A percentile compares a stretch with the other conserved stretches of the same genome.
Evolutionary conservation across 2,888 invertebrate species (phyloP).

Genomic region (Augiades crinisus): DNA sequence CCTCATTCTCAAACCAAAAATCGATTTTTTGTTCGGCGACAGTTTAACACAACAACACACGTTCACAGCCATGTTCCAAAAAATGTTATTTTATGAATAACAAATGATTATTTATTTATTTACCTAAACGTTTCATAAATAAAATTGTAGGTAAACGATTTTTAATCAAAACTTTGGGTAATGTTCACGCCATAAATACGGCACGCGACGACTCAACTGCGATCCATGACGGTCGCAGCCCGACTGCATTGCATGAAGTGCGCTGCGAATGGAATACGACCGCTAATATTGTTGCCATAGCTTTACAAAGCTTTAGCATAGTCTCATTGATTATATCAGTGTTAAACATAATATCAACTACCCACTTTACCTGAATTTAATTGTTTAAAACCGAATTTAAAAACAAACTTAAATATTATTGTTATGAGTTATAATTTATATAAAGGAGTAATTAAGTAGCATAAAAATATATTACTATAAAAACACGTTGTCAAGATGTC

Average conservation of each 20-base stretch:
- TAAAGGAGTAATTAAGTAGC: too few species aligned
- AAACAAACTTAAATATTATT: too few species aligned
- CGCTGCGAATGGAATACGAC: conserved; percentile 35
- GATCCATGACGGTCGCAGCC: conserved; percentile 72
- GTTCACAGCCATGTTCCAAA: conserved; percentile 72
- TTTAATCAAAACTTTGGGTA: conserved; percentile 40
- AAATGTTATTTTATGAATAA: conserved; percentile 39
- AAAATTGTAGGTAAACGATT: conserved; percentile 44
- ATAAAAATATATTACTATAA: too few species aligned
- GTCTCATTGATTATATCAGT: too few species aligned
- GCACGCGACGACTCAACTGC: conserved; percentile 59
- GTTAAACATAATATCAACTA: too few species aligned
- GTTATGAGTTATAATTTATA: too few species aligned
- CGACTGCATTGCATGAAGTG: conserved; percentile 57
- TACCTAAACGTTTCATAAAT: conserved; percentile 52
- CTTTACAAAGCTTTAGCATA: too few species aligned
- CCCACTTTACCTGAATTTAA: too few species aligned
- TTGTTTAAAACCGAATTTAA: too few species aligned
- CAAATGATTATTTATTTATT: conserved; percentile 44
- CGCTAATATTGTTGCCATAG: conserved; percentile 15
- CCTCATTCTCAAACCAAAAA: conserved; percentile 73
- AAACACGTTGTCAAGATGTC: too few species aligned
- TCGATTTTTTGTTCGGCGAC: conserved; percentile 78
- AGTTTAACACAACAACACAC: conserved; percentile 75
- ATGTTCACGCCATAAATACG: conserved; percentile 39